Evolutionary conservation across 2,113 vertebrate genomes (phyloP).

Genomic region (Osmerus mordax): DNA sequence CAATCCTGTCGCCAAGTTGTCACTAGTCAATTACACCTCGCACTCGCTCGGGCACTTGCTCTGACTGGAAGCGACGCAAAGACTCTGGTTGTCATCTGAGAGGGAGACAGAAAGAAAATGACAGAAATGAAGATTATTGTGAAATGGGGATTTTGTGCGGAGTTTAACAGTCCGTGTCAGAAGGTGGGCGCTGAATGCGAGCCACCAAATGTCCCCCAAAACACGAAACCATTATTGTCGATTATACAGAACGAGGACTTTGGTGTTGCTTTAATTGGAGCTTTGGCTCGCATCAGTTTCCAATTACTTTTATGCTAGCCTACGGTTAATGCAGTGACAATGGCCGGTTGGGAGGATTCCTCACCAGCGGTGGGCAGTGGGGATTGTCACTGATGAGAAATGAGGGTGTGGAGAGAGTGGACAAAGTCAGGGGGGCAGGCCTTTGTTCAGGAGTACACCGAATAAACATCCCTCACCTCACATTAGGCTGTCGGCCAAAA

Average conservation of each 20-base stretch:
- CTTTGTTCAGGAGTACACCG: too few relatives aligned
- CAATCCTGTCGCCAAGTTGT: conserved; percentile 69
- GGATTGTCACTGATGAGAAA: conserved; percentile 18
- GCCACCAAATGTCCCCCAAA: conserved; percentile 69
- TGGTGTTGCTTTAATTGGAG: conserved; percentile 75
- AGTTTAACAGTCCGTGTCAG: conserved; percentile 69
- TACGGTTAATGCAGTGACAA: conserved; percentile 74
- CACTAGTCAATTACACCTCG: conserved; percentile 77
- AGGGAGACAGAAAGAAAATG: conserved; percentile 64
- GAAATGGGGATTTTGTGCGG: conserved; percentile 60
- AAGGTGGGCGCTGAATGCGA: conserved; percentile 70
- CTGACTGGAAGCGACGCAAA: conserved; percentile 65
- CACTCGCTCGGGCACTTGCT: conserved; percentile 60
- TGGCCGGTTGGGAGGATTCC: conserved; percentile 58
- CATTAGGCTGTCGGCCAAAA: too few relatives aligned
- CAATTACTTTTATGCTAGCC: conserved; percentile 82
- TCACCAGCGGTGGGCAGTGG: conserved; percentile 40
- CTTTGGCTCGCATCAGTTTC: conserved; percentile 73
- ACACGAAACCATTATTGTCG: conserved; percentile 75
- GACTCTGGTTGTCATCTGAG: conserved; percentile 63
- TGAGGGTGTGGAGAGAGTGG: neutral
- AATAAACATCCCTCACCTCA: too few relatives aligned
- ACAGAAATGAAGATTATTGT: conserved; percentile 71
- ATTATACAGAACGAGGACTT: conserved; percentile 72
- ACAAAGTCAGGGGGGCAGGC: conserved; percentile 7